phyloP scores from a whole-genome alignment of 2,888 invertebrate species.

The Athalia cordata region DNA sequence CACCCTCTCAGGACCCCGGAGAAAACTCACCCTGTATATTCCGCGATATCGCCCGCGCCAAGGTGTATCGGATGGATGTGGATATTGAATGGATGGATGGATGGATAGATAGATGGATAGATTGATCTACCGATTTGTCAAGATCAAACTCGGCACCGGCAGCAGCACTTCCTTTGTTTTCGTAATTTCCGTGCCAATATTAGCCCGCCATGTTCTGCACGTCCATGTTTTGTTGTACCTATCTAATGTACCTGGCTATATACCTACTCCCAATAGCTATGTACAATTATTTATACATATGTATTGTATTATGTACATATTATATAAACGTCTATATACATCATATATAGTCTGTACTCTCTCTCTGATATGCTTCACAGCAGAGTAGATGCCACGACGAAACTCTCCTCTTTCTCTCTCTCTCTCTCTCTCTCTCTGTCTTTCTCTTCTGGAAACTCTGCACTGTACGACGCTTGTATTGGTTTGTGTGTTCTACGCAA shows the following conservation, averaged over 20 bases:
- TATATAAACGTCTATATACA: background rate
- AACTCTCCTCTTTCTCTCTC: conserved; percentile 38
- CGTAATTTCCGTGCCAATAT: conserved; percentile 72
- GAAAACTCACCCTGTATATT: too few species aligned
- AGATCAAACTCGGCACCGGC: conserved; percentile 50
- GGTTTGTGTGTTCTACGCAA: conserved; percentile 69
- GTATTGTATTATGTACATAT: background rate
- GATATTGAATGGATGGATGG: background rate
- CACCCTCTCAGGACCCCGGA: too few species aligned
- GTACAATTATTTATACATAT: background rate
- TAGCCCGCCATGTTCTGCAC: conserved; percentile 66
- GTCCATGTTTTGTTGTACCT: conserved; percentile 52
- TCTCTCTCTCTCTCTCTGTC: conserved; percentile 20
- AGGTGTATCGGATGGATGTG: background rate
- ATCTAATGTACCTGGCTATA: background rate
- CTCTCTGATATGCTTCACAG: too few species aligned
- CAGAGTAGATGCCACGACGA: background rate
- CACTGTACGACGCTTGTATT: conserved; percentile 59
- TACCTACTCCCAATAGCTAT: background rate
- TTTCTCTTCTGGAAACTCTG: conserved; percentile 35
- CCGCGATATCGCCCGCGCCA: background rate
- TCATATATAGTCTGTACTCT: conserved; percentile 8
- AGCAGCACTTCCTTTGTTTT: conserved; percentile 69
- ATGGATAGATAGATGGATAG: conserved; percentile 13
- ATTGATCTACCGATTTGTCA: conserved; percentile 55